These are phyloP conservation scores for Crenichthys baileyi DNA, from an alignment of 2,797 vertebrate genomes.

Conservation along the genomic window DNA sequence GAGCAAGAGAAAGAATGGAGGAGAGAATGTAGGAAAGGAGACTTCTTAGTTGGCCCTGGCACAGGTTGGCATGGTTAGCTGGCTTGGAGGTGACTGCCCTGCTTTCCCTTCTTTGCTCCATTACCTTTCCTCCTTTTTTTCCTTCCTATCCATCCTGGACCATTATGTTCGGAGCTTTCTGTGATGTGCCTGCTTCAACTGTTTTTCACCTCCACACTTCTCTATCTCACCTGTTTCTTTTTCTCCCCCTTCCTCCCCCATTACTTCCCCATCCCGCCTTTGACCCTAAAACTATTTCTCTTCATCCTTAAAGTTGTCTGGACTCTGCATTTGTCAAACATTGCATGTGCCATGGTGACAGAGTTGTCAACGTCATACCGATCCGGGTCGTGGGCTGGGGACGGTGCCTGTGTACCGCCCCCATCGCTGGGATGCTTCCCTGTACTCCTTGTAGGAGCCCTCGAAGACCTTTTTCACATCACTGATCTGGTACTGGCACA, in stretches of 20 bases:
- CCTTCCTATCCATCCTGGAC: conserved; percentile 48
- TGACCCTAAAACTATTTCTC: conserved; percentile 6
- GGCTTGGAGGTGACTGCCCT: conserved; percentile 39
- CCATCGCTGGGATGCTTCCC: conserved; percentile 91
- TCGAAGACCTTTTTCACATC: conserved; percentile 92
- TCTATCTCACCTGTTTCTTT: conserved; percentile 26
- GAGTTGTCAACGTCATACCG: conserved; percentile 81
- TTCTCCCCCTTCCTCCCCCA: conserved; percentile 27
- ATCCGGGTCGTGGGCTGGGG: conserved; percentile 89
- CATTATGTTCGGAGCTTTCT: conserved; percentile 54
- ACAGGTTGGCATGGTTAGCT: conserved; percentile 58
- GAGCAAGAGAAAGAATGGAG: conserved; percentile 16
- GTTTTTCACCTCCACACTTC: conserved; percentile 38
- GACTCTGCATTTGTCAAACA: conserved; percentile 8
- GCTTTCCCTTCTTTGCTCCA: conserved; percentile 14
- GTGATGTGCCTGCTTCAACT: conserved; percentile 44
- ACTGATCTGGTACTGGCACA: conserved; percentile 90
- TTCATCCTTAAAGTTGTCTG: conserved; percentile 8
- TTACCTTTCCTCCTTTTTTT: conserved; percentile 40
- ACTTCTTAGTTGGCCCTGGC: conserved; percentile 60
- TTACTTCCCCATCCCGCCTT: conserved; percentile 16
- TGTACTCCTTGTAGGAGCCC: conserved; percentile 93
- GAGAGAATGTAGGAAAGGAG: conserved; percentile 46
- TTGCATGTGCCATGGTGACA: neutral
- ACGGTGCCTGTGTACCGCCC: conserved; percentile 85